A percentile compares a stretch with the other conserved stretches of the same genome.
phyloP scores from a whole-genome alignment of 2,888 invertebrate species.

The Parapristionchus giblindavisi region DNA sequence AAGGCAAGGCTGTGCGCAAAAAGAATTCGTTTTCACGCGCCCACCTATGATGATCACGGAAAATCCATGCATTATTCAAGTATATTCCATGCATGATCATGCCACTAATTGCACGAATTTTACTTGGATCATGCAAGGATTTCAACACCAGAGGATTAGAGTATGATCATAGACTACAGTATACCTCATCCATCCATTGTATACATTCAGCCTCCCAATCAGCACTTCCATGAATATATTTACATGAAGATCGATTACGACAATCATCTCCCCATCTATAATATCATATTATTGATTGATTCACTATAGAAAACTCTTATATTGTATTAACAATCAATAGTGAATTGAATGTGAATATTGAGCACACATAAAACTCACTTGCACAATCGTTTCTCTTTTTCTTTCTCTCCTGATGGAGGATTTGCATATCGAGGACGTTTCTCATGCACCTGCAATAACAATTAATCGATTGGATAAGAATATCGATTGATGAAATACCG shows the following conservation, averaged over 20 bases:
- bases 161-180: too few relatives aligned
- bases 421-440: slow-evolving; percentile 41
- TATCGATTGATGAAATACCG: too few relatives aligned
- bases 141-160: too few relatives aligned
- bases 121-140: too few relatives aligned
- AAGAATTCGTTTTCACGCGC: too few relatives aligned
- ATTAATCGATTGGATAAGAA: not conserved
- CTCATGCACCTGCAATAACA: slow-evolving; percentile 36
- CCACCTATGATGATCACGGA: too few relatives aligned
- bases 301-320: not conserved
- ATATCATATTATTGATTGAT: too few relatives aligned
- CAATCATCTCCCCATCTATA: slow-evolving; percentile 42
- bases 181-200: slow-evolving; percentile 45
- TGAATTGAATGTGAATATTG: not conserved
- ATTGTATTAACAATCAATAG: not conserved
- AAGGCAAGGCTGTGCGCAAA: too few relatives aligned
- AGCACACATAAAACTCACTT: not conserved
- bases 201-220: slow-evolving; percentile 48
- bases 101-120: too few relatives aligned
- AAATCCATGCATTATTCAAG: too few relatives aligned
- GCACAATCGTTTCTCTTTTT: slow-evolving; percentile 1
- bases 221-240: slow-evolving; percentile 47
- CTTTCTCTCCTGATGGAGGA: slow-evolving; percentile 17
- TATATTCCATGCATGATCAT: too few relatives aligned
- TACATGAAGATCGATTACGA: slow-evolving; percentile 44